A percentile compares a stretch with the other conserved stretches of the same genome.
These are phyloP conservation scores for Aldrovandia affinis DNA, from an alignment of 2,797 vertebrate species.

Conservation along the genomic window DNA sequence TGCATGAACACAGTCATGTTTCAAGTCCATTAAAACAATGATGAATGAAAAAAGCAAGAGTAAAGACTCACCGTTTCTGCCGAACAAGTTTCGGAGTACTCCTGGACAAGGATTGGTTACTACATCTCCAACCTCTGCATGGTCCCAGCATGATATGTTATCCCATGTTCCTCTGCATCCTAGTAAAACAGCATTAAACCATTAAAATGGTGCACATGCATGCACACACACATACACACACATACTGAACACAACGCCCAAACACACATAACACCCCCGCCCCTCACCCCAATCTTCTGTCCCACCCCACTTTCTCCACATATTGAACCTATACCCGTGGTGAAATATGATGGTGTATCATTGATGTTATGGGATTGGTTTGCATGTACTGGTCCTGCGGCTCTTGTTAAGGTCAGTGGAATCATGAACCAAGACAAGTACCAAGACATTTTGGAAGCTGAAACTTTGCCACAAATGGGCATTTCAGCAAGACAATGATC, in stretches of 20 bases:
- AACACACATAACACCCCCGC: neutral
- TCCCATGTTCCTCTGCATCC: conserved; percentile 77
- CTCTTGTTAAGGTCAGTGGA: no score
- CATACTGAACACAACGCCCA: no score
- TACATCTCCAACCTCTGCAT: conserved; percentile 73
- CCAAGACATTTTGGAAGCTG: no score
- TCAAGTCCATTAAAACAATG: neutral
- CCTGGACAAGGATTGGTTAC: conserved; percentile 75
- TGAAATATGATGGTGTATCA: no score
- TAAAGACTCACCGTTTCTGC: conserved; percentile 65
- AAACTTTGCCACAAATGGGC: no score
- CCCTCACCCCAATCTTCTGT: no score
- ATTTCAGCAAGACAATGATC: no score
- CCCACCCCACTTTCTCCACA: no score
- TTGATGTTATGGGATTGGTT: no score
- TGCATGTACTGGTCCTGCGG: no score
- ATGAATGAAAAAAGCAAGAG: neutral
- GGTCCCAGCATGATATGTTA: conserved; percentile 78
- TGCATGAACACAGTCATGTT: neutral
- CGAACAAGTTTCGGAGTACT: conserved; percentile 63
- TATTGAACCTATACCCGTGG: no score
- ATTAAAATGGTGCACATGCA: neutral
- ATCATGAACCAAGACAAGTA: no score
- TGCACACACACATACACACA: neutral
- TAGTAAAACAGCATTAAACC: conserved; percentile 37